A percentile compares a stretch with the other conserved stretches of the same genome.
Evolutionary conservation across 2,888 invertebrate species (phyloP).

Genomic region (Cerastis leucographa): DNA sequence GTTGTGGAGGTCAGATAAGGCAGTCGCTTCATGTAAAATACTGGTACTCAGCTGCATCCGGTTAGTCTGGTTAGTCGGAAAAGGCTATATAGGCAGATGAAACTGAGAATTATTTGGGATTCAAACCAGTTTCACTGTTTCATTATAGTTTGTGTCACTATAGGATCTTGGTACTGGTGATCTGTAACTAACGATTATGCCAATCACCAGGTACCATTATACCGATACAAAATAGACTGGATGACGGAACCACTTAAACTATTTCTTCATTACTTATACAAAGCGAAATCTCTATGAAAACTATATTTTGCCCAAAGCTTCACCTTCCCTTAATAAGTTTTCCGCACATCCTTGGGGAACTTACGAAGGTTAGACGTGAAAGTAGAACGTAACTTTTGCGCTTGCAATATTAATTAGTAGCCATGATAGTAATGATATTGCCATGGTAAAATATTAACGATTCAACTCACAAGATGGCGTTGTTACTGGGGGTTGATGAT

Average conservation of each 20-base stretch:
- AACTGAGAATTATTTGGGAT: no score
- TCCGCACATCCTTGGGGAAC: not conserved
- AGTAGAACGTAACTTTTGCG: constrained; percentile 11
- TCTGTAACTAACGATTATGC: no score
- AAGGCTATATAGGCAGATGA: no score
- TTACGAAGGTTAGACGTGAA: not conserved
- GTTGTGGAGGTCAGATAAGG: no score
- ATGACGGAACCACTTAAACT: not conserved
- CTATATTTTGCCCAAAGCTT: not conserved
- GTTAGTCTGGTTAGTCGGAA: no score
- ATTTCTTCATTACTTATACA: not conserved
- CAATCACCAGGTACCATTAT: no score
- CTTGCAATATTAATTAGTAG: constrained; percentile 14
- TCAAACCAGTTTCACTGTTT: no score
- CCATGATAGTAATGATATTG: not conserved
- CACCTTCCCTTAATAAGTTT: constrained; percentile 19
- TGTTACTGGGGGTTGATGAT: not conserved
- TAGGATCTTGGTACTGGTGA: no score
- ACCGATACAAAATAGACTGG: no score
- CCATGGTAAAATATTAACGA: not conserved
- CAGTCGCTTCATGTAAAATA: no score
- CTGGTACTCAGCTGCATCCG: no score
- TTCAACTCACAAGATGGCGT: not conserved
- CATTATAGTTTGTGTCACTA: no score
- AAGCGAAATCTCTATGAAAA: not conserved